phyloP scores from a whole-genome alignment of 2,113 vertebrate species.

The Saguinus imperator region DNA sequence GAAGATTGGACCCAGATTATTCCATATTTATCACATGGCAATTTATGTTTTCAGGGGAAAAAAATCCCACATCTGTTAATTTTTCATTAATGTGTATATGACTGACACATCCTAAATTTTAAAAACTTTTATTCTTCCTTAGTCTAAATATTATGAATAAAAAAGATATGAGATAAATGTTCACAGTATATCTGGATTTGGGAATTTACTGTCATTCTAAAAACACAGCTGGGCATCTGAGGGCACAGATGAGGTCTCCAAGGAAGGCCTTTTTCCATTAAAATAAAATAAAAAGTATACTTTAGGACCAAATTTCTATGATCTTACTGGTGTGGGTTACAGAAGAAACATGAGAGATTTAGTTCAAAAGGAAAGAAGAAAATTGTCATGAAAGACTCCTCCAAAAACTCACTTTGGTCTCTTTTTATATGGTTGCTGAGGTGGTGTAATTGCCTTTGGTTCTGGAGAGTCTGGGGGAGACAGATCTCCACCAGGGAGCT shows the following conservation, averaged over 20 bases:
- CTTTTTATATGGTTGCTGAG: slow-evolving; percentile 93
- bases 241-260: background rate
- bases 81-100: background rate
- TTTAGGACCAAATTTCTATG: background rate
- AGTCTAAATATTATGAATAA: background rate
- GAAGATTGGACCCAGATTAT: background rate
- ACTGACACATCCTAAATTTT: background rate
- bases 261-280: slow-evolving; percentile 13
- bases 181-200: background rate
- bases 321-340: background rate
- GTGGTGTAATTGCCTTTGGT: slow-evolving; percentile 89
- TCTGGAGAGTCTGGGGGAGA: slow-evolving; percentile 95
- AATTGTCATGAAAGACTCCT: background rate
- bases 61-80: background rate
- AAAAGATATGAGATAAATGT: slow-evolving; percentile 18
- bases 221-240: background rate
- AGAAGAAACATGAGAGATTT: background rate
- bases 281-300: slow-evolving; percentile 25
- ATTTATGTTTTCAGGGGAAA: background rate
- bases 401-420: slow-evolving; percentile 95
- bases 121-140: background rate
- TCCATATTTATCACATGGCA: background rate
- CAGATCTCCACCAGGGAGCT: slow-evolving; percentile 90
- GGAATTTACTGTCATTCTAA: slow-evolving; percentile 33
- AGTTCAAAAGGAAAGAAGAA: background rate